Conservation (phyloP, 2,113 vertebrate genomes). For the Erinaceus europaeus region DNA sequence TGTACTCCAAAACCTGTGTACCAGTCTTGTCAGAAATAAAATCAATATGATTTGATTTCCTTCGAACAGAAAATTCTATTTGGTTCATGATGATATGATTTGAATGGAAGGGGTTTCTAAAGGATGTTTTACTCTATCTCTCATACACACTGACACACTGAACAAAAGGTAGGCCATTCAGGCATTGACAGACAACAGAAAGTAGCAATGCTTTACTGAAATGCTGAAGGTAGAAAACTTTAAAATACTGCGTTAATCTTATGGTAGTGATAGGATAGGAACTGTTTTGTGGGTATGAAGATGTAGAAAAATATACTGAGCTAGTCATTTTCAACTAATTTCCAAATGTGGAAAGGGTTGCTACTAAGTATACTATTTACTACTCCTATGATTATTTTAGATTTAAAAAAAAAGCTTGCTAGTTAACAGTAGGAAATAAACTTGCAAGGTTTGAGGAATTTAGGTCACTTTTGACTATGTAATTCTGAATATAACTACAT, state of each 20-base stretch:
- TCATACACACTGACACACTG: not conserved
- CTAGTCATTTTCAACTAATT: not conserved
- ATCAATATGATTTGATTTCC: not conserved
- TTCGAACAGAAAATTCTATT: not conserved
- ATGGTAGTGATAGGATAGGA: not conserved
- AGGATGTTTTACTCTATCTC: not conserved
- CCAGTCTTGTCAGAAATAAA: not conserved
- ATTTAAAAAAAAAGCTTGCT: not conserved
- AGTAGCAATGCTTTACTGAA: not conserved
- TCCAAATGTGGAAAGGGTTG: not conserved
- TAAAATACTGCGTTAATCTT: conserved; percentile 40
- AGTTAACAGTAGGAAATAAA: not conserved
- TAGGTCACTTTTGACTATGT: not conserved
- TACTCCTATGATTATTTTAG: not conserved
- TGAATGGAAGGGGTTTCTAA: not conserved
- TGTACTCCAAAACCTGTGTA: not conserved
- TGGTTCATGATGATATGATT: not conserved
- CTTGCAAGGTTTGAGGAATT: not conserved
- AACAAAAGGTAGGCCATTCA: not conserved
- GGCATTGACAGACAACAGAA: not conserved
- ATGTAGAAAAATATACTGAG: conserved; percentile 54
- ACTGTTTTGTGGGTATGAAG: conserved; percentile 16
- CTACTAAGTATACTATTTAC: not conserved
- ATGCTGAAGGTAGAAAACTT: conserved; percentile 37
- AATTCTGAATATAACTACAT: not conserved